Conservation (phyloP, 1,140 invertebrate genomes). For the Ceratosolen fusciceps region DNA sequence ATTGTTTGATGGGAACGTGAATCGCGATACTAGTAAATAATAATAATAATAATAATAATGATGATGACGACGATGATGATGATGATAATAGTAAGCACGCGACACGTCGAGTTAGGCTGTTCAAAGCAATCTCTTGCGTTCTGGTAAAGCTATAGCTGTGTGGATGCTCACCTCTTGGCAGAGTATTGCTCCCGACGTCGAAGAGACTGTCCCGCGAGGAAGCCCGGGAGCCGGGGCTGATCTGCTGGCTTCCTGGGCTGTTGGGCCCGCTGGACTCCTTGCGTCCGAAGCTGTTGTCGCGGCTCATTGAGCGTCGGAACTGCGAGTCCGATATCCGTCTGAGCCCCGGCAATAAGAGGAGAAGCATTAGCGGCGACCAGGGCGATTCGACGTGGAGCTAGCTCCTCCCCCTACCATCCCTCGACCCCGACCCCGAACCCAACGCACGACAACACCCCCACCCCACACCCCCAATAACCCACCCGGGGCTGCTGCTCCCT, state of each 20-base stretch:
- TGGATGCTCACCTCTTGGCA: slow-evolving; percentile 75
- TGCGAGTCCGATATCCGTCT: slow-evolving; percentile 67
- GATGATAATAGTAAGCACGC: background rate
- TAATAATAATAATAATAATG: no score
- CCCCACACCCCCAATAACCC: background rate
- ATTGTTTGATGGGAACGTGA: no score
- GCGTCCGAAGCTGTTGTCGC: slow-evolving; percentile 60
- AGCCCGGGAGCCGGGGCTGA: slow-evolving; percentile 53
- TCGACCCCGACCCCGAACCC: background rate
- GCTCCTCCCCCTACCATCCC: no score
- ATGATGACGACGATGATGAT: no score
- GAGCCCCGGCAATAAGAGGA: slow-evolving; percentile 16
- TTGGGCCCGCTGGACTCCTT: slow-evolving; percentile 58
- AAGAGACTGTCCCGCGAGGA: slow-evolving; percentile 64
- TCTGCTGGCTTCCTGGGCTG: slow-evolving; percentile 56
- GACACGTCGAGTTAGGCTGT: background rate
- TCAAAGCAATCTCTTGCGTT: slow-evolving; percentile 33
- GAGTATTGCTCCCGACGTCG: slow-evolving; percentile 69
- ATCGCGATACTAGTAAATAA: no score
- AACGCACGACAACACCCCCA: background rate
- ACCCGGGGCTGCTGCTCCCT: no score
- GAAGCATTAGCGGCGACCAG: background rate
- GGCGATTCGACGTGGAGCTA: no score
- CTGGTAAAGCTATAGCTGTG: background rate
- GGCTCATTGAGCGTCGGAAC: slow-evolving; percentile 64